A percentile compares a stretch with the other conserved stretches of the same genome.
Evolutionary conservation across 1,140 invertebrate species (phyloP).

Genomic region (Bombus turneri): DNA sequence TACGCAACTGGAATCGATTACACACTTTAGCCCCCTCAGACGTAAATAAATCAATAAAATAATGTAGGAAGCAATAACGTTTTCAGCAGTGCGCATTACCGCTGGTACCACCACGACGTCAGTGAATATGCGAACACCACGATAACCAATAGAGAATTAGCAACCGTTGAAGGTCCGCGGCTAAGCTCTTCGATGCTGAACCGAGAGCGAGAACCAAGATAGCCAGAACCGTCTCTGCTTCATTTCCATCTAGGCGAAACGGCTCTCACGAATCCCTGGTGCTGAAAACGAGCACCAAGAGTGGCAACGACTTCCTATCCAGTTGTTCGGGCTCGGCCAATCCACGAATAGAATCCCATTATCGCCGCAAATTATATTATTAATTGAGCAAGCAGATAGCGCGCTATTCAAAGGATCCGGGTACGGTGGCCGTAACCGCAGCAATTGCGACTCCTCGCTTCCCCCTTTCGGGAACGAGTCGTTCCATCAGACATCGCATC

Average conservation of each 20-base stretch:
- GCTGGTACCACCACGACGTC: not conserved
- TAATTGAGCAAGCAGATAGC: not conserved
- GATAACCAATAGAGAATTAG: not conserved
- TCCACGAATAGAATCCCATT: slow-evolving; percentile 33
- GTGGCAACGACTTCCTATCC: slow-evolving; percentile 8
- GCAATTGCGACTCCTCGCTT: not conserved
- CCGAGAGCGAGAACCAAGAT: not conserved
- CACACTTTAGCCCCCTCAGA: not conserved
- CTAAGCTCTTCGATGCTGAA: not conserved
- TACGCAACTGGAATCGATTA: not conserved
- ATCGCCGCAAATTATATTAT: slow-evolving; percentile 27
- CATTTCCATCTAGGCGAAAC: slow-evolving; percentile 10
- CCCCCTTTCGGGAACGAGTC: not conserved
- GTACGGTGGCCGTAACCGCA: not conserved
- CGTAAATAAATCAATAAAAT: not conserved
- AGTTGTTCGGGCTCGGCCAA: not conserved
- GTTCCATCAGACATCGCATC: slow-evolving; percentile 4
- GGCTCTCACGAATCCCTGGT: not conserved
- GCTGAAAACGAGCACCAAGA: slow-evolving; percentile 3
- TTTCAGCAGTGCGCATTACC: not conserved
- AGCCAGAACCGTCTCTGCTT: not conserved
- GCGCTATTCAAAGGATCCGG: not conserved
- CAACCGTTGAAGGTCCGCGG: not conserved
- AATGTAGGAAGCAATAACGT: not conserved
- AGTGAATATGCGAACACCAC: not conserved